Base-by-base conservation (phyloP, 2,797 vertebrate genomes). In the Sebastiscus albofasciatus region DNA sequence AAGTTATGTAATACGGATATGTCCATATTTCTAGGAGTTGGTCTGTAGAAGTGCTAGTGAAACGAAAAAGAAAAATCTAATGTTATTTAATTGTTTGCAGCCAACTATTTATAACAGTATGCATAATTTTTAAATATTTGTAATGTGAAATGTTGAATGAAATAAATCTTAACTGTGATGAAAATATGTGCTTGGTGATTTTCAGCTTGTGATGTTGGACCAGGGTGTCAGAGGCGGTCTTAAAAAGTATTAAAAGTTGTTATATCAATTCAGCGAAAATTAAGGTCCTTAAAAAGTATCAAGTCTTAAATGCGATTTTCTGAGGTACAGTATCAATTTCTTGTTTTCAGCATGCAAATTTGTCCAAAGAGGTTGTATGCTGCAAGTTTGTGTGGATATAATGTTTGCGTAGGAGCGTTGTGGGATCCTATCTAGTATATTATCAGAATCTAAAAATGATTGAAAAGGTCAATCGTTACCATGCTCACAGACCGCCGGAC, bases 41-140 rank as follows among this genome's bases (percentile, higher is more conserved):
- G 98, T 99, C 98, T 99, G 98, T 99, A 99, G 97, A 98, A 99
- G 98, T 99, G 97, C 97, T 99, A 98, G 98, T 99, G 97, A 97
- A 98, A 97, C 97, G 97, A 95, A 96, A 96, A 99, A 97, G 97
- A 98, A 95, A 96, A 97, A 96, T 96, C 98, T 99, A 99, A 99
- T 99, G 98, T 99, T 99, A 99, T 99, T 99, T 99, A 99, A 99
- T 99, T 99, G 98, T 99, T 99, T 99, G 98, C 98, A 99, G 99
- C 99, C 99, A 98, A 99, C 98, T 99, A 99, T 99, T 99, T 99
- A 99, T 99, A 99, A 98, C 97, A 98, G 98, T 99, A 99, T 99
- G 98, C 98, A 99, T 99, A 98, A 99, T 99, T 99, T 99, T 99
- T 98, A 98, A 99, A 99, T 99, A 99, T 99, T 99, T 99, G 98